Base-by-base conservation (phyloP, 2,113 vertebrate genomes). In the Leiothrix lutea region DNA sequence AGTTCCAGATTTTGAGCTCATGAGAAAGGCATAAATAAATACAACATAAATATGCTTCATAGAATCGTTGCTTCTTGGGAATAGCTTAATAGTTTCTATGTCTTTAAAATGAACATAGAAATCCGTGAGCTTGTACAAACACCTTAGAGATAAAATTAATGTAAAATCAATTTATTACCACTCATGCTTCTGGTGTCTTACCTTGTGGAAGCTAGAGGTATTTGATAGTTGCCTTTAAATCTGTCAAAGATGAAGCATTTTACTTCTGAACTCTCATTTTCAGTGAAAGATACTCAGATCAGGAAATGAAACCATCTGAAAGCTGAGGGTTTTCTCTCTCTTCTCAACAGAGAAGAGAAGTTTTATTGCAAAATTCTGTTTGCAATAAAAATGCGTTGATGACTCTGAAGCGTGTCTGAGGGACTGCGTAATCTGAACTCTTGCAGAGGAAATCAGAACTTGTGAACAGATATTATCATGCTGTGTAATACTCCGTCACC, bases 271-370 rank as follows among this genome's bases (percentile, higher is more conserved):
- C 12, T 67, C 61, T 89, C 7, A 4, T 71, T 84, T 60, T 78
- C 22, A 74, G 56, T 62, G 38, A 71, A 57, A 70, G 33, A 67
- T 58, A 78, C n/a, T 75, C 31, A 35, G 36, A 83, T 69, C 66
- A 80, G 79, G 71, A 94, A 90, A 93, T 86, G 28, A 88, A 93
- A 86, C 54, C 40, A 28, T 94, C 90, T 88, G 79, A 75, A 82
- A 88, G 61, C 50, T 65, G 53, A 86, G 21, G 21, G 3, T 2
- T 5, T 87, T 89, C 38, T 80, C 23, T 50, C n/a, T 82, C 48
- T 80, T 74, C 21, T 48, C 45, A 57, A 4, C 65, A 69, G 70
- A 85, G 47, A 48, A 48, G 47, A 24, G 47, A 48, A 48, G 24
- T 48, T 48, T 48, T 48, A 48, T 48, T 48, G 47, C 47, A 48